Conservation (phyloP, 2,113 vertebrate species). For the Urocitellus parryii region DNA sequence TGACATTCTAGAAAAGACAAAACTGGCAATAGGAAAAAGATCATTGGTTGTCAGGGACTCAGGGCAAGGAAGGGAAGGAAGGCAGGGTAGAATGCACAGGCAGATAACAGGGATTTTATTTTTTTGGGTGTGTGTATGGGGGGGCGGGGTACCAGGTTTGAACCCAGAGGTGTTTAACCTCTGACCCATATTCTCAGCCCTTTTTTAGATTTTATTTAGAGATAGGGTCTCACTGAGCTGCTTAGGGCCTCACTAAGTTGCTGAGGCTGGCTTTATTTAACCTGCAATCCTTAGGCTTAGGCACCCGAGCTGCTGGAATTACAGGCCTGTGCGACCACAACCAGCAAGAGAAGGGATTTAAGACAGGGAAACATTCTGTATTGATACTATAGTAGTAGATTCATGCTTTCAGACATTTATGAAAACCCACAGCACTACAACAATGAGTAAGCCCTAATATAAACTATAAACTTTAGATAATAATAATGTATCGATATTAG, state of each 20-base stretch:
- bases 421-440: not conserved
- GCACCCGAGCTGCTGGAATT: too few species aligned
- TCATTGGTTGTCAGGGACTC: not conserved
- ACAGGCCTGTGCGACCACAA: too few species aligned
- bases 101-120: not conserved
- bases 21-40: not conserved
- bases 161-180: too few species aligned
- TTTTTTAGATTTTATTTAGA: too few species aligned
- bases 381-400: not conserved
- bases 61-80: not conserved
- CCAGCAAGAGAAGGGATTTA: not conserved
- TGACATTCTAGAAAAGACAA: constrained; percentile 31
- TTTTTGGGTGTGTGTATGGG: too few species aligned
- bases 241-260: too few species aligned
- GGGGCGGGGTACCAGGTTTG: too few species aligned
- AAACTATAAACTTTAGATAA: constrained; percentile 12
- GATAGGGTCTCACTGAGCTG: too few species aligned
- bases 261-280: too few species aligned
- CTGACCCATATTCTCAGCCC: too few species aligned
- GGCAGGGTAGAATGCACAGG: not conserved
- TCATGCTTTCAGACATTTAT: not conserved
- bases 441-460: not conserved
- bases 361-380: not conserved
- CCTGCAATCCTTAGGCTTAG: too few species aligned
- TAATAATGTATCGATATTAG: not conserved